phyloP scores from a whole-genome alignment of 2,797 vertebrate genomes.

The Darevskia mixta region DNA sequence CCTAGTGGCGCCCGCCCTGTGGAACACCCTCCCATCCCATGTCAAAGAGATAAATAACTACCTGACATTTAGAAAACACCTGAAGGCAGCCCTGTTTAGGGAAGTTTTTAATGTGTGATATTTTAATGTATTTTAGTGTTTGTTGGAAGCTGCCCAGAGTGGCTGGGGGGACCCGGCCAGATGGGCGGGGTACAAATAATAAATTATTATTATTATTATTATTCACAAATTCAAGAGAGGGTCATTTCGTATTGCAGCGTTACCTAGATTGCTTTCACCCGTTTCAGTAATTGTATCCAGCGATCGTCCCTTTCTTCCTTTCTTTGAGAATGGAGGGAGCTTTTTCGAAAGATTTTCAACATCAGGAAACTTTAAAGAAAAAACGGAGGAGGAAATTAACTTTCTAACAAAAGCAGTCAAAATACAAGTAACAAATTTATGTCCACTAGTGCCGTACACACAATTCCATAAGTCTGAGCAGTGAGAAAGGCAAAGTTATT shows the following conservation, averaged over 20 bases:
- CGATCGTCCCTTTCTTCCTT: conserved; percentile 6
- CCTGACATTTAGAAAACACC: too few relatives aligned
- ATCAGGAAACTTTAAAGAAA: conserved; percentile 68
- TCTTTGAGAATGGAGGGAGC: conserved; percentile 74
- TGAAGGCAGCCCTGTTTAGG: too few relatives aligned
- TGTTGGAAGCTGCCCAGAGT: too few relatives aligned
- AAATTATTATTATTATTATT: too few relatives aligned
- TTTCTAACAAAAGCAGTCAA: neutral
- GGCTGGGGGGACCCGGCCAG: too few relatives aligned
- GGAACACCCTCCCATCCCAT: too few relatives aligned
- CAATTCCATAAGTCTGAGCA: neutral
- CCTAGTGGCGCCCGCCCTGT: too few relatives aligned
- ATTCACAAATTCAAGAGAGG: neutral
- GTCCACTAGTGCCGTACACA: neutral
- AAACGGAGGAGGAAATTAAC: conserved; percentile 30
- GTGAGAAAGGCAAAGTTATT: neutral
- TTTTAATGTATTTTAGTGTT: too few relatives aligned
- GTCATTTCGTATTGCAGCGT: neutral
- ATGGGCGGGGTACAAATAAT: too few relatives aligned
- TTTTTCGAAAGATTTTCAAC: conserved; percentile 73
- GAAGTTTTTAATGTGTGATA: too few relatives aligned
- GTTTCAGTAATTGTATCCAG: neutral
- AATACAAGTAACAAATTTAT: conserved; percentile 27
- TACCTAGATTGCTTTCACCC: conserved; percentile 30
- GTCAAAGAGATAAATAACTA: too few relatives aligned